Evolutionary conservation across 2,797 vertebrate species (phyloP).

Genomic region (Phaenicophaeus curvirostris): DNA sequence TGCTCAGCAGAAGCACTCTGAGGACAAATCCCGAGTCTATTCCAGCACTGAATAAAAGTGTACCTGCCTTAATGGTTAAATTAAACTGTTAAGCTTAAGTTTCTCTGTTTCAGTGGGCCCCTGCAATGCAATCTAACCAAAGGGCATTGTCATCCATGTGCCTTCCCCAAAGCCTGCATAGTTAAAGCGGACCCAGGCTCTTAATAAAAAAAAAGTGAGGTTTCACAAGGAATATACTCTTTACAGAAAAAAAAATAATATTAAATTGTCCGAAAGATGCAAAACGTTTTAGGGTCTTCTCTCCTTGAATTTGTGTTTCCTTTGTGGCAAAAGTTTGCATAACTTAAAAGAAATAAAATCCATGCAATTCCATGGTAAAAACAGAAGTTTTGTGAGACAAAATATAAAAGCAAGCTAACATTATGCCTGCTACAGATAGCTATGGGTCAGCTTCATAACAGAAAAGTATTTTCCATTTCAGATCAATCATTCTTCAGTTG

Average conservation of each 20-base stretch:
- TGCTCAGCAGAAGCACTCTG: no score
- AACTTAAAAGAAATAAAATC: neutral
- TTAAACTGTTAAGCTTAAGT: no score
- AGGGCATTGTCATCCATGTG: neutral
- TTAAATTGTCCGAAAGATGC: neutral
- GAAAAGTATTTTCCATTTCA: neutral
- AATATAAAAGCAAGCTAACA: neutral
- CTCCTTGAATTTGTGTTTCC: neutral
- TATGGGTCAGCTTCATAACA: neutral
- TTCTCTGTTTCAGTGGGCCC: no score
- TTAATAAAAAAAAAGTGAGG: neutral
- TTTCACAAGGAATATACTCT: neutral
- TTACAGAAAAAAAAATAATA: neutral
- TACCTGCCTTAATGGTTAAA: no score
- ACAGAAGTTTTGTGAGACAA: neutral
- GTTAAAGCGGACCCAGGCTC: neutral
- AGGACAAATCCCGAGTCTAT: no score
- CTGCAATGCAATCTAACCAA: neutral
- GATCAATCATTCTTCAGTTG: neutral
- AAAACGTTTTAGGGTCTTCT: neutral
- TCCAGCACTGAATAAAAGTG: no score
- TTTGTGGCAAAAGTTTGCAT: neutral
- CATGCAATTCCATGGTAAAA: neutral
- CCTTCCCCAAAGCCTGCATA: neutral
- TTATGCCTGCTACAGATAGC: neutral